Evolutionary conservation across 2,888 invertebrate genomes (phyloP).

Genomic region (Aspidiotus rigidus): DNA sequence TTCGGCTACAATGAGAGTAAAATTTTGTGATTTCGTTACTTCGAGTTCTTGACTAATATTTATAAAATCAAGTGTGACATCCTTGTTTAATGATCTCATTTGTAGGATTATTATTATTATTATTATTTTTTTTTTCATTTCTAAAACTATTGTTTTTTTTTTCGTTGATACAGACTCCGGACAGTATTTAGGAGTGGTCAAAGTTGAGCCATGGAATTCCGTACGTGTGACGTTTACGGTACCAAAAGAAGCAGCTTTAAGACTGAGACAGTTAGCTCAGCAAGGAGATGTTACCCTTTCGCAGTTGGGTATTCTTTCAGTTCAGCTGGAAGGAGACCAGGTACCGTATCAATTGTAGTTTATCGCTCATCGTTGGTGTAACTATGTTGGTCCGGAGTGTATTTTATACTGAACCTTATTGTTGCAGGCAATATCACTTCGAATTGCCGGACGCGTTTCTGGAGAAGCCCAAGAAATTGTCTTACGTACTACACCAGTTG

Average conservation of each 20-base stretch:
- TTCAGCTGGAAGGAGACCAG: conserved; percentile 85
- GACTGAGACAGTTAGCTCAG: conserved; percentile 81
- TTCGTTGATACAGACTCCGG: conserved; percentile 32
- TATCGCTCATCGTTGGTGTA: background rate
- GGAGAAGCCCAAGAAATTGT: conserved; percentile 64
- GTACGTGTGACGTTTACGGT: conserved; percentile 95
- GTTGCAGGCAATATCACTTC: conserved; percentile 51
- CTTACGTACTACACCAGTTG: conserved; percentile 49
- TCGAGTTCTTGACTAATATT: no score
- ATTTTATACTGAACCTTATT: background rate
- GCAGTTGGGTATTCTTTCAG: conserved; percentile 86
- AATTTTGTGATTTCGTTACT: no score
- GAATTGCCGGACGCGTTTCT: conserved; percentile 55
- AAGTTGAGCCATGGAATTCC: conserved; percentile 96
- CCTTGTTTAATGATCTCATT: no score
- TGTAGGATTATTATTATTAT: background rate
- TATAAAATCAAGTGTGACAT: no score
- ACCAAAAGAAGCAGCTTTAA: conserved; percentile 88
- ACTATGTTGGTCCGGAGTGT: background rate
- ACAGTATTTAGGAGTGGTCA: conserved; percentile 49
- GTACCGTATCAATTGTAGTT: conserved; percentile 48
- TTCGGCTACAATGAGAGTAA: no score
- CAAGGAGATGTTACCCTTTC: conserved; percentile 81
- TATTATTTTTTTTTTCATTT: background rate
- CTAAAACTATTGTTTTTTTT: background rate